Evolutionary conservation across 2,113 vertebrate species (phyloP).

Genomic region (Sapayoa aenigma): DNA sequence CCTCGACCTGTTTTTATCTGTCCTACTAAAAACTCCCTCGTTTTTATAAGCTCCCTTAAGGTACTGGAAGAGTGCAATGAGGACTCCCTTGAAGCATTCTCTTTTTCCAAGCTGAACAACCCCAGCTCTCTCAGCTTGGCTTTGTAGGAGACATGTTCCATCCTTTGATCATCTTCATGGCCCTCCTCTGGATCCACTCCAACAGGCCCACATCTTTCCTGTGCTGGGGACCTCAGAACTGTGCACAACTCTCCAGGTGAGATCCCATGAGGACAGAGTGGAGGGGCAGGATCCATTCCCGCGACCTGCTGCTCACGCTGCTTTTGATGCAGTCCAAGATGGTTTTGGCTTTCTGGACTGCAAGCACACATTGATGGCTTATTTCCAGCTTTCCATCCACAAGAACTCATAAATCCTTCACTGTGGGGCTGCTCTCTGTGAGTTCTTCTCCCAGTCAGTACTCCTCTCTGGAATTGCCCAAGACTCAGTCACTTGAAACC

Average conservation of each 20-base stretch:
- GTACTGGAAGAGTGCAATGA: accelerated
- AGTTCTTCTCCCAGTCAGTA: background rate
- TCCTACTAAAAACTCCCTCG: background rate
- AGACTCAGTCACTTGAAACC: background rate
- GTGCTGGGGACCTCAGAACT: background rate
- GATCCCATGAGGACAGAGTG: background rate
- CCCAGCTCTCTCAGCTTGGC: background rate
- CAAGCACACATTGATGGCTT: accelerated
- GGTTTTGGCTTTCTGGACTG: background rate
- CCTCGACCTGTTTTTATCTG: background rate
- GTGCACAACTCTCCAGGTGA: background rate
- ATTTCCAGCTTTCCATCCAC: background rate
- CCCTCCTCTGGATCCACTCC: background rate
- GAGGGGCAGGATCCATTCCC: background rate
- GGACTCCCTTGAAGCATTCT: background rate
- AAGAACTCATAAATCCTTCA: background rate
- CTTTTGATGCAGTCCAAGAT: background rate
- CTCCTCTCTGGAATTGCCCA: background rate
- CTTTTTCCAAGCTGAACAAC: background rate
- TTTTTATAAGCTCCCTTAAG: background rate
- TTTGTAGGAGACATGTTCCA: background rate
- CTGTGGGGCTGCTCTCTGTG: background rate
- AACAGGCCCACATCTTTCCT: background rate
- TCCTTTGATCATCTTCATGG: background rate
- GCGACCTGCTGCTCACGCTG: background rate